Percentiles rank a stretch among this genome's conserved stretches.
These are phyloP conservation scores for Nesogale talazaci DNA, from an alignment of 2,113 vertebrate species.

Conservation along the genomic window DNA sequence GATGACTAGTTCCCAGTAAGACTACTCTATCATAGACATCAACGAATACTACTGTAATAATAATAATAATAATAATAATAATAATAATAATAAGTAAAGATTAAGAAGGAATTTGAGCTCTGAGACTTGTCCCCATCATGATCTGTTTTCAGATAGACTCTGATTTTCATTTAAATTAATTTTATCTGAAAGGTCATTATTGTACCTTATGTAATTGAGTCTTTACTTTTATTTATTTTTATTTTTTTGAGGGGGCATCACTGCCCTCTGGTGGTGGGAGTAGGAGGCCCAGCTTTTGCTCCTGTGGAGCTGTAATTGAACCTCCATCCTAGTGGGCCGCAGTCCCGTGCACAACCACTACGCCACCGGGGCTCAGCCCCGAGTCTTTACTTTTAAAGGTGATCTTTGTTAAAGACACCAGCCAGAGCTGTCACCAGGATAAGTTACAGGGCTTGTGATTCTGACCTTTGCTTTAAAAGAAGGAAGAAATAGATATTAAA, in stretches of 20 bases:
- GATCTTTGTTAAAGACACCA: constrained; percentile 34
- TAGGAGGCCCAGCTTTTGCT: no score
- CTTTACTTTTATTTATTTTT: constrained; percentile 49
- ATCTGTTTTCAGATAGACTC: not conserved
- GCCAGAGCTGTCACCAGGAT: constrained; percentile 6
- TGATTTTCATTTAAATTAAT: constrained; percentile 18
- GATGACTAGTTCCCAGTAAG: constrained; percentile 17
- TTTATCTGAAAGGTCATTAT: not conserved
- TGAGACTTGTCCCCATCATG: not conserved
- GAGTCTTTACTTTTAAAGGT: constrained; percentile 31
- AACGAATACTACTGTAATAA: not conserved
- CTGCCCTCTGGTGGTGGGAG: no score
- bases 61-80: no score
- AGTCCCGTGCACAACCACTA: no score
- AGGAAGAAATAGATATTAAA: not conserved
- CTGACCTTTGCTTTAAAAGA: constrained; percentile 21
- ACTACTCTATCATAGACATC: not conserved
- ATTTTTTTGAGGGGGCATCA: no score
- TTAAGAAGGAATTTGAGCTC: not conserved
- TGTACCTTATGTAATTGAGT: not conserved
- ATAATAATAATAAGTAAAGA: not conserved
- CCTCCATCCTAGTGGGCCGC: no score
- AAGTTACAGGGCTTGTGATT: constrained; percentile 37
- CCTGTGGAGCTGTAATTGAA: no score
- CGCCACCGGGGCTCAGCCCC: no score